These are phyloP conservation scores for Trissolcus basalis DNA, from an alignment of 1,140 invertebrate species.

Conservation along the genomic window DNA sequence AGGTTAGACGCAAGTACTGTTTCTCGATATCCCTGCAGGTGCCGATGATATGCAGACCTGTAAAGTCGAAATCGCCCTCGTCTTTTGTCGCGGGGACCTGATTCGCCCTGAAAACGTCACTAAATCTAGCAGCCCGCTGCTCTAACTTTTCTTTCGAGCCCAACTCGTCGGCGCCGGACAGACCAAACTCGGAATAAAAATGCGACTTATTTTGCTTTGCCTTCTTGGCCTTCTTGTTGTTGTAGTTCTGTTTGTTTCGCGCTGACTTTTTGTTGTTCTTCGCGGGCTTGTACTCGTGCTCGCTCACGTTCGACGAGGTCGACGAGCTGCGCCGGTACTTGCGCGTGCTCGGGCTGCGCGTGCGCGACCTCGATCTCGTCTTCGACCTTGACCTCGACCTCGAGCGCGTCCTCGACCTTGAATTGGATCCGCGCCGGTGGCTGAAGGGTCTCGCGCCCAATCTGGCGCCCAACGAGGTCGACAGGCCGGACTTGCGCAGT, in stretches of 20 bases:
- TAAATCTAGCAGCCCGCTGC: conserved; percentile 91
- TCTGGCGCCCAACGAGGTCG: conserved; percentile 77
- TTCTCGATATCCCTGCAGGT: conserved; percentile 96
- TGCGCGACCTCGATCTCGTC: conserved; percentile 64
- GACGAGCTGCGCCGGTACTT: conserved; percentile 71
- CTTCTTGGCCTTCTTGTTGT: conserved; percentile 77
- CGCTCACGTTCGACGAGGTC: conserved; percentile 69
- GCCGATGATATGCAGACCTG: conserved; percentile 92
- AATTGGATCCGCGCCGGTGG: conserved; percentile 66
- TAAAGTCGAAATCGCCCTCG: conserved; percentile 85
- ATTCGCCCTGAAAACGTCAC: conserved; percentile 73
- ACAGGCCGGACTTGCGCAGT: conserved; percentile 73
- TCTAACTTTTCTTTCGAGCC: conserved; percentile 85
- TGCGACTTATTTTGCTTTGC: conserved; percentile 79
- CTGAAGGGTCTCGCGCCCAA: conserved; percentile 75
- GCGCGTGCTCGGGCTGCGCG: conserved; percentile 66
- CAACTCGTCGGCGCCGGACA: conserved; percentile 79
- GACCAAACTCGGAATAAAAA: conserved; percentile 83
- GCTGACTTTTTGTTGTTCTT: conserved; percentile 65
- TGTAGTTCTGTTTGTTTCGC: conserved; percentile 69
- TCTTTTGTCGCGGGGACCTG: conserved; percentile 78
- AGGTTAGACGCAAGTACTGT: conserved; percentile 94
- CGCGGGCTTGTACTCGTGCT: conserved; percentile 68
- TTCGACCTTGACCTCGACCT: conserved; percentile 68
- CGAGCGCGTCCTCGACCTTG: conserved; percentile 76